Evolutionary conservation across 2,797 vertebrate species (phyloP).

Genomic region (Alauda arvensis): DNA sequence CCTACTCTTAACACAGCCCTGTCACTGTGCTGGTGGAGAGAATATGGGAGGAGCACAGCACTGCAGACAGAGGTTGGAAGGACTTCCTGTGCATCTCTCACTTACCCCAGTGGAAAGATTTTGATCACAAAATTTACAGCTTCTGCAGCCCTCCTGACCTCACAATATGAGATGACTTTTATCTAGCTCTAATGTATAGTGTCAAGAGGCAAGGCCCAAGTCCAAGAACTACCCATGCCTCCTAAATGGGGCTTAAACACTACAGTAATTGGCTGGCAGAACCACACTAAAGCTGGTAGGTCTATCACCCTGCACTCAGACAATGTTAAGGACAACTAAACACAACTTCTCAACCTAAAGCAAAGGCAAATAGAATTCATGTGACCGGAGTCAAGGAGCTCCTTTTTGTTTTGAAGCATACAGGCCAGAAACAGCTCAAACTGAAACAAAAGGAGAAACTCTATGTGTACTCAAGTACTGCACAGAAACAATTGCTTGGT

Average conservation of each 20-base stretch:
- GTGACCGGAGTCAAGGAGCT: not conserved
- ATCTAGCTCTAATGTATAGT: not conserved
- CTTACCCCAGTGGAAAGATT: not conserved
- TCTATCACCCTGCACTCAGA: not conserved
- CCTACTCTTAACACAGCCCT: not conserved
- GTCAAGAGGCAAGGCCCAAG: not conserved
- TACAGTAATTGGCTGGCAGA: not conserved
- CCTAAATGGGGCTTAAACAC: not conserved
- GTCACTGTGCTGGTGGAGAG: not conserved
- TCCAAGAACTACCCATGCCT: not conserved
- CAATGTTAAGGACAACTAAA: not conserved
- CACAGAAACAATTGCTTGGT: not conserved
- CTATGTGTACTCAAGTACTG: not conserved
- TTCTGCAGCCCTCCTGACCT: not conserved
- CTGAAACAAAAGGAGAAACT: not conserved
- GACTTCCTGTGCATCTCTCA: not conserved
- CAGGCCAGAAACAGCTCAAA: not conserved
- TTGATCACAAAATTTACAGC: not conserved
- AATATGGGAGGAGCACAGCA: not conserved
- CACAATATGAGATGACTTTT: not conserved
- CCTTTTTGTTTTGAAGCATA: not conserved
- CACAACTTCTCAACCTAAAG: not conserved
- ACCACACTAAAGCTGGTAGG: not conserved
- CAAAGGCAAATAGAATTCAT: not conserved
- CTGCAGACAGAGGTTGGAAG: not conserved